A percentile compares a stretch with the other conserved stretches of the same genome.
Evolutionary conservation across 2,113 vertebrate genomes (phyloP).

Genomic region (Chaetodon auriga): DNA sequence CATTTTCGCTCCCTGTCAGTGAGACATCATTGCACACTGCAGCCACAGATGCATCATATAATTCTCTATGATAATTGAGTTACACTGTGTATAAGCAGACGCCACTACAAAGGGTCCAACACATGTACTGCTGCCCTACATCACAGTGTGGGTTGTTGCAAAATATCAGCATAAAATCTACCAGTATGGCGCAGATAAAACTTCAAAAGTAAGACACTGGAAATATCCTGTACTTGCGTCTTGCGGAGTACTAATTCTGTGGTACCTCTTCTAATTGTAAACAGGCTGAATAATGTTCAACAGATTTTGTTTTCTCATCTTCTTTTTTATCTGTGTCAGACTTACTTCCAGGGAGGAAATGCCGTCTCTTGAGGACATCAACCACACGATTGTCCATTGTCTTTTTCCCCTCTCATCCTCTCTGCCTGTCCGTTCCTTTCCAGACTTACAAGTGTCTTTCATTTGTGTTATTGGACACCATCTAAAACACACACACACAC

Average conservation of each 20-base stretch:
- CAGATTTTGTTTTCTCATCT: constrained; percentile 42
- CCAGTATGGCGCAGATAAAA: background rate
- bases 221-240: constrained; percentile 5
- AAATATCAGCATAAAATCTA: constrained; percentile 6
- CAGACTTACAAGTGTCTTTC: constrained; percentile 45
- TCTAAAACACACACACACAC: background rate
- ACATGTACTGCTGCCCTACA: constrained; percentile 1
- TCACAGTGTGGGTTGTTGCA: constrained; percentile 22
- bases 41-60: constrained; percentile 20
- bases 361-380: constrained; percentile 14
- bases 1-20: constrained; percentile 66
- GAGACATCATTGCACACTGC: constrained; percentile 50
- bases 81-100: background rate
- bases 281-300: constrained; percentile 26
- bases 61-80: constrained; percentile 32
- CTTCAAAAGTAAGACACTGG: background rate
- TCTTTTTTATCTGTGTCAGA: constrained; percentile 19
- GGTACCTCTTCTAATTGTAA: constrained; percentile 11
- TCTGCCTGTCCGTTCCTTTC: constrained; percentile 12
- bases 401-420: constrained; percentile 34
- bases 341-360: constrained; percentile 9
- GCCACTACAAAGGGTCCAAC: background rate
- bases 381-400: constrained; percentile 34
- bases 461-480: constrained; percentile 43
- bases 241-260: constrained; percentile 8